phyloP scores from a whole-genome alignment of 2,113 vertebrate species.

The Cettia cetti region DNA sequence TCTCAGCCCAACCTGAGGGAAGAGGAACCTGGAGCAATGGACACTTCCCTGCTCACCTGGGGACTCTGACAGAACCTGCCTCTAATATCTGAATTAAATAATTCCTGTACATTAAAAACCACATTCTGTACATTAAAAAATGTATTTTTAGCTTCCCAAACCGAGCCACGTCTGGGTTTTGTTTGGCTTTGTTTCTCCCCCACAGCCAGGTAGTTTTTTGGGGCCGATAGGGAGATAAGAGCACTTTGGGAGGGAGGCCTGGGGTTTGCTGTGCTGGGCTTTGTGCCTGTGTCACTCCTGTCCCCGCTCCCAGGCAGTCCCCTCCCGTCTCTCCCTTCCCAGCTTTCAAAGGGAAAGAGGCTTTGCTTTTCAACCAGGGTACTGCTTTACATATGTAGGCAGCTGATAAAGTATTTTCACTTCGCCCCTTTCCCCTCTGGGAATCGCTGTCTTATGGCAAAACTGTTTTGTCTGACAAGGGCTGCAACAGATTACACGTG shows the following conservation, averaged over 20 bases:
- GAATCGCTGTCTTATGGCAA: slow-evolving; percentile 61
- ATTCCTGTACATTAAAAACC: background rate
- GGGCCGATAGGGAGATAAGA: background rate
- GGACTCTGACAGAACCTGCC: background rate
- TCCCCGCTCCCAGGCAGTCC: background rate
- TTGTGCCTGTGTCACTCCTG: slow-evolving; percentile 48
- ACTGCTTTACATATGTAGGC: slow-evolving; percentile 72
- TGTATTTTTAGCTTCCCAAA: background rate
- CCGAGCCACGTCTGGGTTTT: background rate
- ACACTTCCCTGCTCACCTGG: background rate
- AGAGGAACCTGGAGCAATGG: background rate
- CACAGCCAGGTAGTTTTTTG: background rate
- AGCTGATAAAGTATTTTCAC: slow-evolving; percentile 76
- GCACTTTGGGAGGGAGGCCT: background rate
- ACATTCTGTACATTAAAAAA: background rate
- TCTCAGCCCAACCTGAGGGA: background rate
- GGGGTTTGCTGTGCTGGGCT: background rate
- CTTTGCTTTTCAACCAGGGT: slow-evolving; percentile 59
- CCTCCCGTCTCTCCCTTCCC: background rate
- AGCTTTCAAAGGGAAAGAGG: slow-evolving; percentile 28
- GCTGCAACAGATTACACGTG: slow-evolving; percentile 52
- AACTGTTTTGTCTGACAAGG: slow-evolving; percentile 71
- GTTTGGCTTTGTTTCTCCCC: background rate
- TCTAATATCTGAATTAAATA: accelerated
- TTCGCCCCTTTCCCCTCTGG: slow-evolving; percentile 67